Conservation (phyloP, 2,113 vertebrate genomes). For the Petromus typicus region DNA sequence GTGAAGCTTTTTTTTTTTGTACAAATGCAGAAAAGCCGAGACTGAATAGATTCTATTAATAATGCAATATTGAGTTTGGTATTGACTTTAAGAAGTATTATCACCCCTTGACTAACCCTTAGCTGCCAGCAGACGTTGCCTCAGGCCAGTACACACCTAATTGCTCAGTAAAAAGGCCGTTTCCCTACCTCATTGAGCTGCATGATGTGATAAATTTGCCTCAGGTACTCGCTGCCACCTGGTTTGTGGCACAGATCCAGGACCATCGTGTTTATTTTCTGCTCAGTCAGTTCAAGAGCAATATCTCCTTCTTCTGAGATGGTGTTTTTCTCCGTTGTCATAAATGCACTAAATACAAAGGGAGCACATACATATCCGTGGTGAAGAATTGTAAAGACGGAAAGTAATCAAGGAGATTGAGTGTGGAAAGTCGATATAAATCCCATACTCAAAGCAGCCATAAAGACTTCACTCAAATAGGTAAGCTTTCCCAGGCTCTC, state of each 20-base stretch:
- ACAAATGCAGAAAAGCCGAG: constrained; percentile 82
- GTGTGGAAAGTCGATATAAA: neutral
- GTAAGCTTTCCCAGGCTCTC: constrained; percentile 29
- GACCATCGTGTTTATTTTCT: constrained; percentile 98
- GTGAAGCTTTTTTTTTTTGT: constrained; percentile 76
- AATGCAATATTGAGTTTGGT: constrained; percentile 83
- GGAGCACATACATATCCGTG: constrained; percentile 67
- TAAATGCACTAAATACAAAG: constrained; percentile 88
- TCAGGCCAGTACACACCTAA: constrained; percentile 97
- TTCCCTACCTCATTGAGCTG: constrained; percentile 99
- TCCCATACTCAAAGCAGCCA: neutral
- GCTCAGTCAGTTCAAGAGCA: constrained; percentile 94
- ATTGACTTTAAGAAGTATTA: constrained; percentile 89
- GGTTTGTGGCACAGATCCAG: constrained; percentile 99
- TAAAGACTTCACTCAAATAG: neutral
- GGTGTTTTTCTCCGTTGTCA: constrained; percentile 84
- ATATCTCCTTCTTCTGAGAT: constrained; percentile 85
- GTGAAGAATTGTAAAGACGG: constrained; percentile 18
- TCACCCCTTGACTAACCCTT: constrained; percentile 90
- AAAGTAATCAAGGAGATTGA: constrained; percentile 47
- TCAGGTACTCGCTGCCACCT: constrained; percentile 98
- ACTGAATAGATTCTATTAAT: constrained; percentile 84
- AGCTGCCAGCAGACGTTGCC: constrained; percentile 93
- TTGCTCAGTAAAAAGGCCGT: constrained; percentile 95
- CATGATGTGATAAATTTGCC: constrained; percentile 99